Evolutionary conservation across 2,797 vertebrate genomes (phyloP).

Genomic region (Pseudochirops cupreus): DNA sequence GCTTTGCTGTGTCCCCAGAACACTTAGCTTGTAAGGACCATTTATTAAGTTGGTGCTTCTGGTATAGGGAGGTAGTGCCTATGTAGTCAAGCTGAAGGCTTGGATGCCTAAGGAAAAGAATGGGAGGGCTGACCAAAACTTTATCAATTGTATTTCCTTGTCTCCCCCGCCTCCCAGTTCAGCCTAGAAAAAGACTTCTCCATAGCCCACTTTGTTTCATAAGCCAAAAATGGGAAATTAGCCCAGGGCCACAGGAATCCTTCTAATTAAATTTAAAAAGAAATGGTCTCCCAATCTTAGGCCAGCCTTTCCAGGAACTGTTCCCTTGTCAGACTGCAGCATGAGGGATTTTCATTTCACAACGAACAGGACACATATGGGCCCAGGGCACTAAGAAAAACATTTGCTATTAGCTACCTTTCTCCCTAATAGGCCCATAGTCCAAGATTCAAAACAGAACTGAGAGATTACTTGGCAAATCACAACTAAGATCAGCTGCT

Average conservation of each 20-base stretch:
- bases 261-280: slow-evolving; percentile 38
- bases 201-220: slow-evolving; percentile 15
- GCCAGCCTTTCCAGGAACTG: neutral
- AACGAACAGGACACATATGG: neutral
- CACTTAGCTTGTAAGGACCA: neutral
- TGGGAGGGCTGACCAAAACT: slow-evolving; percentile 56
- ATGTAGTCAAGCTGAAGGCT: neutral
- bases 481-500: slow-evolving; percentile 44
- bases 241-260: slow-evolving; percentile 64
- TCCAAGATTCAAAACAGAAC: slow-evolving; percentile 11
- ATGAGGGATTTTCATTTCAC: slow-evolving; percentile 47
- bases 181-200: slow-evolving; percentile 31
- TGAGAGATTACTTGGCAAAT: slow-evolving; percentile 30
- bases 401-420: slow-evolving; percentile 23
- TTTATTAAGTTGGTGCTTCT: neutral
- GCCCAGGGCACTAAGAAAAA: slow-evolving; percentile 14
- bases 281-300: slow-evolving; percentile 38
- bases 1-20: neutral
- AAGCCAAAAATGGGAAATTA: slow-evolving; percentile 49
- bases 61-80: neutral
- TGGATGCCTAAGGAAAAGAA: slow-evolving; percentile 9
- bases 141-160: slow-evolving; percentile 58
- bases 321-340: slow-evolving; percentile 20
- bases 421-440: neutral
- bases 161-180: slow-evolving; percentile 5